Conservation (phyloP, 2,797 vertebrate genomes). For the Bucorvus abyssinicus region DNA sequence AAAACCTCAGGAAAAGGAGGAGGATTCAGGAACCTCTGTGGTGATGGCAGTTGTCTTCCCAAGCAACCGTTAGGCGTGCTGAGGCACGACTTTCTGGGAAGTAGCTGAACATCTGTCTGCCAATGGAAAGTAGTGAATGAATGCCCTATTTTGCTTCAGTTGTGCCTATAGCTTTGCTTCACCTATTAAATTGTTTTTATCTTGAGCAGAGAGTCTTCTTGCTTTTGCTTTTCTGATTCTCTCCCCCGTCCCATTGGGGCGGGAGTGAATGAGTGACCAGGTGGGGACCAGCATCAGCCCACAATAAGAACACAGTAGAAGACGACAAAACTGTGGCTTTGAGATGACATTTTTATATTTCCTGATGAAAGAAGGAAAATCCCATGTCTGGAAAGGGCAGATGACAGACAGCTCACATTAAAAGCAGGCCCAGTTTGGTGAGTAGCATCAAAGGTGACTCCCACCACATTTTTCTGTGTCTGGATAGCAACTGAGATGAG, state of each 20-base stretch:
- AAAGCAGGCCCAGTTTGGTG: background rate
- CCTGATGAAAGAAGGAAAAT: background rate
- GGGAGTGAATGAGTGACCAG: fast-evolving
- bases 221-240: background rate
- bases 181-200: background rate
- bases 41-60: background rate
- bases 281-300: background rate
- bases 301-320: background rate
- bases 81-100: background rate
- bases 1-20: background rate
- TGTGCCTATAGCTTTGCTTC: background rate
- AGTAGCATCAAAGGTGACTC: background rate
- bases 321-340: background rate
- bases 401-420: background rate
- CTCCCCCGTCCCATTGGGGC: fast-evolving
- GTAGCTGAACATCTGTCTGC: background rate
- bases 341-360: background rate
- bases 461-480: background rate
- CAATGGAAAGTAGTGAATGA: background rate
- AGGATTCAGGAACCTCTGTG: background rate
- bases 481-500: background rate
- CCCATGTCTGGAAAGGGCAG: background rate
- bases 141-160: background rate
- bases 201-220: background rate
- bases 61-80: fast-evolving